These are phyloP conservation scores for Drosophila mayaguana DNA, from an alignment of 2,888 invertebrate genomes.

Conservation along the genomic window DNA sequence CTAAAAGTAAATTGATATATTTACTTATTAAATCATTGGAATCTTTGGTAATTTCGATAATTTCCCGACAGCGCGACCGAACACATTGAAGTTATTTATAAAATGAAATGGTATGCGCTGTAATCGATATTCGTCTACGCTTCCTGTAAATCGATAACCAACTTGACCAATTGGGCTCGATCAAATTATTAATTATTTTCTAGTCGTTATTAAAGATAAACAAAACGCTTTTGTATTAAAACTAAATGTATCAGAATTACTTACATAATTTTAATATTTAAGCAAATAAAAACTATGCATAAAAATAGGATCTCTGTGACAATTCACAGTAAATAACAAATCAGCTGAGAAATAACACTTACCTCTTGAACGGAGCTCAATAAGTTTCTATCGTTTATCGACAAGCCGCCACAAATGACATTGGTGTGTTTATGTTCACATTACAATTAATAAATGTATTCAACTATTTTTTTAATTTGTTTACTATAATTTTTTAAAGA, in stretches of 20 bases:
- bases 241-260: not conserved
- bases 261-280: not conserved
- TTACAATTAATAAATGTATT: not conserved
- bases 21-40: slow-evolving; percentile 25
- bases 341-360: slow-evolving; percentile 23
- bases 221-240: not conserved
- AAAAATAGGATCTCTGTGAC: not conserved
- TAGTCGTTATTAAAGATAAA: no score
- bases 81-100: slow-evolving; percentile 64
- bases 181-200: not conserved
- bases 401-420: slow-evolving; percentile 27
- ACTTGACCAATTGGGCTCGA: not conserved
- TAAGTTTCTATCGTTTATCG: slow-evolving; percentile 9
- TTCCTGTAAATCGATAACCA: slow-evolving; percentile 29
- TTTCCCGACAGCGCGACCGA: slow-evolving; percentile 50
- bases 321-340: slow-evolving; percentile 12
- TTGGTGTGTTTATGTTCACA: not conserved
- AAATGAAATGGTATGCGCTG: slow-evolving; percentile 46
- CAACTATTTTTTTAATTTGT: slow-evolving; percentile 3
- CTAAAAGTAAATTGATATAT: slow-evolving; percentile 20
- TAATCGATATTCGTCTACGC: slow-evolving; percentile 41
- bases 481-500: slow-evolving; percentile 5
- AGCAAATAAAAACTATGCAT: not conserved
- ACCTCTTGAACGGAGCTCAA: not conserved
- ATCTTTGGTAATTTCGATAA: slow-evolving; percentile 33